Percentiles rank a stretch among this genome's conserved stretches.
phyloP scores from a whole-genome alignment of 2,113 vertebrate species.

The Eurystomus gularis region DNA sequence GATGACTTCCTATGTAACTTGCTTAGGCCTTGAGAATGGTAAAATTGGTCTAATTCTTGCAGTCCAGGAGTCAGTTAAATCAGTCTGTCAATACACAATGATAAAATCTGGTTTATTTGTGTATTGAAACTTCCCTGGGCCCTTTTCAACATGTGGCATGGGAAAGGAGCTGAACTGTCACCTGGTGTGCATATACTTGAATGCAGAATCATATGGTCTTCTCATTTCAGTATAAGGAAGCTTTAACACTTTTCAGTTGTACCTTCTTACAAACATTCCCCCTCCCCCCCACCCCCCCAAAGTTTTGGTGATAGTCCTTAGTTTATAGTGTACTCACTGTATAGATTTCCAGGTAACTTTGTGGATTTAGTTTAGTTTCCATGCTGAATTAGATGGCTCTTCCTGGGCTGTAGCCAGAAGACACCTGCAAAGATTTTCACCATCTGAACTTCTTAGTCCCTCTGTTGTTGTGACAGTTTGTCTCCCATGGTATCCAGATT shows the following conservation, averaged over 20 bases:
- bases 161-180: background rate
- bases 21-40: background rate
- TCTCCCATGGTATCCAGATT: background rate
- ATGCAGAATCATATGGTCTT: background rate
- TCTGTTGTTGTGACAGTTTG: conserved; percentile 32
- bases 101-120: background rate
- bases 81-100: background rate
- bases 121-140: background rate
- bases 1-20: background rate
- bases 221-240: background rate
- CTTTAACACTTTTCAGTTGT: background rate
- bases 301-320: background rate
- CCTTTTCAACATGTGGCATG: background rate
- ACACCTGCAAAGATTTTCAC: conserved; percentile 26
- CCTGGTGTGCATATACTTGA: background rate
- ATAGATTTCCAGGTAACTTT: background rate
- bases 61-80: background rate
- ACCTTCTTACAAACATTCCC: background rate
- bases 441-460: background rate
- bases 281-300: too few species aligned
- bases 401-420: background rate
- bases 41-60: background rate
- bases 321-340: background rate
- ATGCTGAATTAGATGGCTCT: background rate
- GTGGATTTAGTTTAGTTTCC: background rate